These are phyloP conservation scores for Octonoba sinensis DNA, from an alignment of 2,888 invertebrate genomes.

Conservation along the genomic window DNA sequence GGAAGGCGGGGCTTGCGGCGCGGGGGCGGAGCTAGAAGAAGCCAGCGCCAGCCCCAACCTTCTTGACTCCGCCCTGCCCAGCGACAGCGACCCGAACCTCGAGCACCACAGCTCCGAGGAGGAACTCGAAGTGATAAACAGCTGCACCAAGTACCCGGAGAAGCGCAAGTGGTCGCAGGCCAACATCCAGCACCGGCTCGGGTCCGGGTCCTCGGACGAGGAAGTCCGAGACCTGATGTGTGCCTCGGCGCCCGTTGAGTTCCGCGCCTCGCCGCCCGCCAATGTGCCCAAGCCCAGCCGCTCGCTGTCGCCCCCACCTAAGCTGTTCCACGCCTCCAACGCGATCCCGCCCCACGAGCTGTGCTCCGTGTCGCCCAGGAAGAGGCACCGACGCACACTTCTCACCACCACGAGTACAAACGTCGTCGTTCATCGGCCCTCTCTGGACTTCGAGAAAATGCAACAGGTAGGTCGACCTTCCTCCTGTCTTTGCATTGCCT, in stretches of 20 bases:
- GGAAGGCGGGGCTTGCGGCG: constrained; percentile 1
- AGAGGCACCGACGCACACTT: constrained; percentile 70
- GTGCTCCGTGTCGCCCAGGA: constrained; percentile 69
- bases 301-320: constrained; percentile 65
- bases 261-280: constrained; percentile 90
- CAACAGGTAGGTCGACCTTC: constrained; percentile 81
- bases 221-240: constrained; percentile 79
- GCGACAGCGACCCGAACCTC: constrained; percentile 75
- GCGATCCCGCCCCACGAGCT: constrained; percentile 68
- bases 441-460: constrained; percentile 96
- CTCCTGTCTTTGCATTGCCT: constrained; percentile 11
- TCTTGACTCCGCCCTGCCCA: constrained; percentile 72
- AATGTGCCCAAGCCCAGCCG: constrained; percentile 84
- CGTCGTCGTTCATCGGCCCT: constrained; percentile 80
- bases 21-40: not conserved
- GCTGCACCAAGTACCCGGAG: constrained; percentile 73
- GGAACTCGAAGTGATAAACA: constrained; percentile 85
- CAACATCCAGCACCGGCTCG: constrained; percentile 69
- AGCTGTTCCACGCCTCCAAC: constrained; percentile 66
- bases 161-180: constrained; percentile 83
- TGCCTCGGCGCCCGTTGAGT: constrained; percentile 84
- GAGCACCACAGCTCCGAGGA: constrained; percentile 94
- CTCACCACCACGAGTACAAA: constrained; percentile 33
- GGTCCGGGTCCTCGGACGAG: constrained; percentile 74
- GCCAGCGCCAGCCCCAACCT: constrained; percentile 27